phyloP scores from a whole-genome alignment of 2,113 vertebrate species.

The Cebidichthys violaceus region DNA sequence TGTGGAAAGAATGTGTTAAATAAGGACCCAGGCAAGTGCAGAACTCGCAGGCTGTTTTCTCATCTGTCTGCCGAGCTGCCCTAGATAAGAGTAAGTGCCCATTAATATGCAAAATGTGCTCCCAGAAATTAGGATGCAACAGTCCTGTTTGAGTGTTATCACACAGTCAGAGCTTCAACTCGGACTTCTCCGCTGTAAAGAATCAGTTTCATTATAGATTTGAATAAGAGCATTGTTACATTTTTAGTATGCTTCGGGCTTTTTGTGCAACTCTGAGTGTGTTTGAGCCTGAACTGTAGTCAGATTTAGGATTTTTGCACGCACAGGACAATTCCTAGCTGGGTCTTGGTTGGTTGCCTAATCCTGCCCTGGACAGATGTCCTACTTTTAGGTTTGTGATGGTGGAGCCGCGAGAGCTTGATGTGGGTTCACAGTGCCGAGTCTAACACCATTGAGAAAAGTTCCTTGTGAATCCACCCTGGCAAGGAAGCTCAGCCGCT shows the following conservation, averaged over 20 bases:
- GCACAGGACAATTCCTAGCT: background rate
- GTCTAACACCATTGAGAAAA: slow-evolving; percentile 14
- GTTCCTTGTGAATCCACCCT: background rate
- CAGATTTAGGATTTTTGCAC: background rate
- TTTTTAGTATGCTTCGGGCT: background rate
- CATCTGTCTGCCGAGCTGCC: slow-evolving; percentile 44
- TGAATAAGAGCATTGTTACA: background rate
- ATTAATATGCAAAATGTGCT: slow-evolving; percentile 62
- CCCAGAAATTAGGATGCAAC: slow-evolving; percentile 38
- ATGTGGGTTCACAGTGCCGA: slow-evolving; percentile 13
- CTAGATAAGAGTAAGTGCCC: slow-evolving; percentile 48
- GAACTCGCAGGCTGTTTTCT: slow-evolving; percentile 38
- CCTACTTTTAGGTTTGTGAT: background rate
- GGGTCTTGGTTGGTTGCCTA: background rate
- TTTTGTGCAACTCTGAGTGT: background rate
- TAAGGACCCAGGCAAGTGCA: slow-evolving; percentile 28
- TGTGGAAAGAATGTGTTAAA: slow-evolving; percentile 47
- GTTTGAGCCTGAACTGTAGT: background rate
- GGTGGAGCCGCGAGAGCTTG: background rate
- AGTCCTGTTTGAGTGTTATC: slow-evolving; percentile 31
- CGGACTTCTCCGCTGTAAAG: background rate
- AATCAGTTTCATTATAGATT: slow-evolving; percentile 4
- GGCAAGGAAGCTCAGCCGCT: slow-evolving; percentile 13
- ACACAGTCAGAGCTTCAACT: slow-evolving; percentile 14
- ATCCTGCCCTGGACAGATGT: background rate